Percentiles rank a stretch among this genome's conserved stretches.
These are phyloP conservation scores for Dicranocentrus wangi DNA, from an alignment of 2,888 invertebrate genomes.

Conservation along the genomic window DNA sequence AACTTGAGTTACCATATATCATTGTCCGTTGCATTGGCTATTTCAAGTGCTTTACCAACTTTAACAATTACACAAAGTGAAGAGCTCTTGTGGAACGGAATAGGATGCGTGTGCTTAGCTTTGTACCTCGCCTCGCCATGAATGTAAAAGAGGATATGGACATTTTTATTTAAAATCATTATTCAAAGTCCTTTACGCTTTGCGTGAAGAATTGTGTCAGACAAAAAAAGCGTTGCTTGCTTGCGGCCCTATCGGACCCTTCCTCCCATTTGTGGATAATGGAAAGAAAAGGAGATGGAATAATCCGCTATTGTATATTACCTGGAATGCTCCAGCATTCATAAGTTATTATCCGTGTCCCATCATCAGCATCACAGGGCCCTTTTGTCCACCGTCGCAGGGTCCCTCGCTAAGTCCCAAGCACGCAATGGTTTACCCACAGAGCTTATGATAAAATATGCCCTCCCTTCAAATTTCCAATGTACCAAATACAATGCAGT, in stretches of 20 bases:
- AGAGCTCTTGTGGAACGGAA: background rate
- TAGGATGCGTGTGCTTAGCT: background rate
- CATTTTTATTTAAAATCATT: conserved; percentile 31
- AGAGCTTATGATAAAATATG: conserved; percentile 50
- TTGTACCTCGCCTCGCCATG: background rate
- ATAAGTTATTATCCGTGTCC: conserved; percentile 62
- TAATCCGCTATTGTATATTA: conserved; percentile 20
- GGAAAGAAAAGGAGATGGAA: background rate
- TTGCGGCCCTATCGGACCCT: background rate
- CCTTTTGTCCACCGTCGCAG: conserved; percentile 50
- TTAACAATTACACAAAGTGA: background rate
- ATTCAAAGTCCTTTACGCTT: conserved; percentile 23
- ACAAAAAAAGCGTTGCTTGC: background rate
- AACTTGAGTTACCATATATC: background rate
- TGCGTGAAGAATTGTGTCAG: conserved; percentile 8
- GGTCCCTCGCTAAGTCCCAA: background rate
- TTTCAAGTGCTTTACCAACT: conserved; percentile 17
- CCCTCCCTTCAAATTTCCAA: conserved; percentile 50
- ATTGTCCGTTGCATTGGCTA: background rate
- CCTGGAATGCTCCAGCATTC: conserved; percentile 49
- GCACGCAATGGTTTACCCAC: conserved; percentile 50
- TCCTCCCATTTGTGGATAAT: background rate
- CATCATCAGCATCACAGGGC: conserved; percentile 52
- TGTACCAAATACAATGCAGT: conserved; percentile 5
- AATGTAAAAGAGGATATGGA: background rate